These are phyloP conservation scores for Thamnaconus septentrionalis DNA, from an alignment of 2,113 vertebrate genomes.

Conservation along the genomic window DNA sequence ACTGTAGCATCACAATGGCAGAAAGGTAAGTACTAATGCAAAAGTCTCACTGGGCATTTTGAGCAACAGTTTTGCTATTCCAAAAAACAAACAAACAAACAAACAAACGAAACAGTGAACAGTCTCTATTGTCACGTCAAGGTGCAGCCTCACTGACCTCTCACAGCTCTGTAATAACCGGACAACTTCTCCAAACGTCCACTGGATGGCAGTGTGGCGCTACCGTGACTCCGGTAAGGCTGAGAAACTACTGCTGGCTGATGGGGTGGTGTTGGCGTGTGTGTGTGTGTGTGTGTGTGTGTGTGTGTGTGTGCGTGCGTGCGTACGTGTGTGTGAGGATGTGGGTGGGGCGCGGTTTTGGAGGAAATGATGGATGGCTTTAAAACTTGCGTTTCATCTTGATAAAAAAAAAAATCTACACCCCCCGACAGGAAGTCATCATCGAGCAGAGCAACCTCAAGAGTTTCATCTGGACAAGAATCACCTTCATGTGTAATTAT, in stretches of 20 bases:
- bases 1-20: too few relatives aligned
- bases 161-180: neutral
- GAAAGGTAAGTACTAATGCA: too few relatives aligned
- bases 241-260: neutral
- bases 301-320: too few relatives aligned
- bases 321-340: too few relatives aligned
- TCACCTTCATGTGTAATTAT: too few relatives aligned
- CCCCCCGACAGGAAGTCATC: conserved; percentile 35
- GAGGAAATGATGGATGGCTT: conserved; percentile 66
- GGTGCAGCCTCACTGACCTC: neutral
- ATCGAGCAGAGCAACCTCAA: neutral
- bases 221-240: conserved; percentile 18
- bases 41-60: too few relatives aligned
- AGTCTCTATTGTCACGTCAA: neutral
- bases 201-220: conserved; percentile 62
- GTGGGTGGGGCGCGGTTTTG: conserved; percentile 35
- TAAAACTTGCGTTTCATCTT: conserved; percentile 63
- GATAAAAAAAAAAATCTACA: conserved; percentile 65
- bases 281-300: too few relatives aligned
- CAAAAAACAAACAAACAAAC: too few relatives aligned
- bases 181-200: conserved; percentile 27
- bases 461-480: too few relatives aligned
- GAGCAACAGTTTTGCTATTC: too few relatives aligned
- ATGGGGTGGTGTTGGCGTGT: too few relatives aligned
- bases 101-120: too few relatives aligned